phyloP scores from a whole-genome alignment of 1,140 invertebrate genomes.

The Lasioglossum albipes region DNA sequence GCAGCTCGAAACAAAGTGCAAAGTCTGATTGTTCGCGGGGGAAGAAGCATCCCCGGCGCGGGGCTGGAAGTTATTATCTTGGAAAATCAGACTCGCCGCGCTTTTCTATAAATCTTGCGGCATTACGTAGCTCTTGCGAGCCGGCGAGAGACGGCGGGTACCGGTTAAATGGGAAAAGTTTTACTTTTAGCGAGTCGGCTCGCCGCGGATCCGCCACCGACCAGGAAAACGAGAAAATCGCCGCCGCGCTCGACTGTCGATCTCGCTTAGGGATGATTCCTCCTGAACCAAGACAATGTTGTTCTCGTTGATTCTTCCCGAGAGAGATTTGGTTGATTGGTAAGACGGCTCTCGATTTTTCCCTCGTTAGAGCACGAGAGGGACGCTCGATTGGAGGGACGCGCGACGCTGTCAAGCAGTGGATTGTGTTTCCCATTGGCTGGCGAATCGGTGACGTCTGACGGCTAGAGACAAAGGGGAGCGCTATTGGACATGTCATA shows the following conservation, averaged over 20 bases:
- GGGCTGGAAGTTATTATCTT: slow-evolving; percentile 49
- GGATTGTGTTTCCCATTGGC: no score
- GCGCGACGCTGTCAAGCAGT: no score
- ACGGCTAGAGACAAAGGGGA: no score
- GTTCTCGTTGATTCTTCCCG: no score
- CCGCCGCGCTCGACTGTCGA: slow-evolving; percentile 8
- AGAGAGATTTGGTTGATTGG: no score
- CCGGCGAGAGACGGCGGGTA: slow-evolving; percentile 24
- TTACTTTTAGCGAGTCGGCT: slow-evolving; percentile 52
- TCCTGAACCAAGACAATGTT: no score
- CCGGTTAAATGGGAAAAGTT: slow-evolving; percentile 62
- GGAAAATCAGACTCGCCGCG: slow-evolving; percentile 50
- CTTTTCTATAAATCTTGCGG: slow-evolving; percentile 62
- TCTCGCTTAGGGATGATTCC: slow-evolving; percentile 22
- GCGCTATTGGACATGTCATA: no score
- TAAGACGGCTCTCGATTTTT: no score
- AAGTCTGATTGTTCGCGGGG: neutral
- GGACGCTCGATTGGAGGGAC: no score
- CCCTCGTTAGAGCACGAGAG: no score
- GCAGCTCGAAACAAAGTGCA: neutral
- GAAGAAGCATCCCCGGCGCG: neutral
- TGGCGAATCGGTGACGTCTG: no score
- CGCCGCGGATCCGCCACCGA: slow-evolving; percentile 11
- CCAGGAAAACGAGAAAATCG: slow-evolving; percentile 14
- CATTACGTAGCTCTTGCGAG: slow-evolving; percentile 45